These are phyloP conservation scores for Colossoma macropomum DNA, from an alignment of 2,113 vertebrate genomes.

Conservation along the genomic window DNA sequence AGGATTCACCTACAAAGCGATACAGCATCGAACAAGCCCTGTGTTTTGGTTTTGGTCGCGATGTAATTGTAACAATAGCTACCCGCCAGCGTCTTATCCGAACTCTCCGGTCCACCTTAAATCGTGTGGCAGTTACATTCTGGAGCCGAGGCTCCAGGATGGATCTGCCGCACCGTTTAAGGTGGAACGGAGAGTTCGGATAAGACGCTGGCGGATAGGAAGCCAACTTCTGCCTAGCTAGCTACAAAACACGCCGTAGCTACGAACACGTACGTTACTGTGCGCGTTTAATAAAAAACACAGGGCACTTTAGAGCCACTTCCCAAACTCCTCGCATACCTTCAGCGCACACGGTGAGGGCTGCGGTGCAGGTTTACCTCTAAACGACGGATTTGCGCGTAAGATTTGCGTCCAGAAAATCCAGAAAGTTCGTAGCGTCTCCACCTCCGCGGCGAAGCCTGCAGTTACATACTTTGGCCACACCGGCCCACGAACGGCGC, in stretches of 20 bases:
- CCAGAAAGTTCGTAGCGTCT: constrained; percentile 58
- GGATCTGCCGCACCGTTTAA: no score
- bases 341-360: background rate
- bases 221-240: no score
- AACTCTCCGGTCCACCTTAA: no score
- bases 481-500: constrained; percentile 25
- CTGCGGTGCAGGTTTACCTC: constrained; percentile 11
- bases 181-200: no score
- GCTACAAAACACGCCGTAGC: no score
- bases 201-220: no score
- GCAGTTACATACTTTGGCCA: constrained; percentile 30
- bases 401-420: constrained; percentile 35
- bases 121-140: no score
- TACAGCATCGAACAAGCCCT: background rate
- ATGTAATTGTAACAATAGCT: background rate
- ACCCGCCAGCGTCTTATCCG: no score
- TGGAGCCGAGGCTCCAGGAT: no score
- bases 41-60: background rate
- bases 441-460: constrained; percentile 26
- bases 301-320: background rate
- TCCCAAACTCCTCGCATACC: background rate
- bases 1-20: background rate
- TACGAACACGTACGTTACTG: background rate
- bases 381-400: background rate
- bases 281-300: background rate